Percentiles rank a stretch among this genome's conserved stretches.
Evolutionary conservation across 2,888 invertebrate species (phyloP).

Genomic region (Campoplex capitator): DNA sequence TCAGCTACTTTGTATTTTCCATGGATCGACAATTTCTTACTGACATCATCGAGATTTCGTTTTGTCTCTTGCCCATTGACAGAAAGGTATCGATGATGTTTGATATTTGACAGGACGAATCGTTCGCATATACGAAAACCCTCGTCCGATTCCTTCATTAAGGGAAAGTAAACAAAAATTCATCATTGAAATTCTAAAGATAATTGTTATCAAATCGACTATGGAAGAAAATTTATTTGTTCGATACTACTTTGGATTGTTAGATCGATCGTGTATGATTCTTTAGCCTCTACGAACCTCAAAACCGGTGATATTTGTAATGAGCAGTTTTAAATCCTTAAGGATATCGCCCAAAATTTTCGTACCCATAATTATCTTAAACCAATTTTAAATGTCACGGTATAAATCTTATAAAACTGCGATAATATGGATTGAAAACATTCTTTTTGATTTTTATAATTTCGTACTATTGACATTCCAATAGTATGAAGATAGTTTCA

Average conservation of each 20-base stretch:
- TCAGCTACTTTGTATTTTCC: slow-evolving; percentile 85
- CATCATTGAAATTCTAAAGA: not conserved
- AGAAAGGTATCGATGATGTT: slow-evolving; percentile 84
- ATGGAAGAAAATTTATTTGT: not conserved
- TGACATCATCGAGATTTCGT: slow-evolving; percentile 83
- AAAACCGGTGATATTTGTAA: slow-evolving; percentile 80
- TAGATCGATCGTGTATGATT: not conserved
- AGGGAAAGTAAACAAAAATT: slow-evolving; percentile 18
- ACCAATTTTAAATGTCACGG: not conserved
- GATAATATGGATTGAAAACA: not conserved
- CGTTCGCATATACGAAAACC: slow-evolving; percentile 83
- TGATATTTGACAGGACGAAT: slow-evolving; percentile 84
- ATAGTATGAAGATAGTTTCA: slow-evolving; percentile 1
- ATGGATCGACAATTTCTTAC: slow-evolving; percentile 85
- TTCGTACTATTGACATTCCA: slow-evolving; percentile 5
- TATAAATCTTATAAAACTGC: not conserved
- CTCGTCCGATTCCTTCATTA: slow-evolving; percentile 82
- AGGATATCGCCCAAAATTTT: slow-evolving; percentile 79
- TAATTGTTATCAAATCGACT: not conserved
- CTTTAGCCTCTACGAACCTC: slow-evolving; percentile 75
- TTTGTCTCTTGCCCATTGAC: slow-evolving; percentile 85
- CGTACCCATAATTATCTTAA: slow-evolving; percentile 77
- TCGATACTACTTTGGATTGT: not conserved
- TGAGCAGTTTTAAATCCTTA: slow-evolving; percentile 80
- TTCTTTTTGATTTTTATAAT: slow-evolving; percentile 17